Conservation (phyloP, 2,888 invertebrate species). For the Heliconius hortense region DNA sequence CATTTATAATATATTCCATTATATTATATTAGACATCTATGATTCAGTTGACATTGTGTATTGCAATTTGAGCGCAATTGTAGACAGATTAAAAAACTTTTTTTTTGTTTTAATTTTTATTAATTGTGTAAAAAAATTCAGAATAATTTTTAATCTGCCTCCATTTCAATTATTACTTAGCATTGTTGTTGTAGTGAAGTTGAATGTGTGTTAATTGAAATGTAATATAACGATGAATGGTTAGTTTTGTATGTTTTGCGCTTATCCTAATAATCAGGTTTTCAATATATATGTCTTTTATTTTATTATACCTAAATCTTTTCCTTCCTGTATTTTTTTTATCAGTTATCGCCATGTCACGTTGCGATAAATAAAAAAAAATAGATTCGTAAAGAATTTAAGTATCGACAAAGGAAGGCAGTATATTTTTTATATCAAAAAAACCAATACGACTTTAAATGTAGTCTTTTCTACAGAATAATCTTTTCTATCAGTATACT, state of each 20-base stretch:
- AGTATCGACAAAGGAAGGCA: neutral
- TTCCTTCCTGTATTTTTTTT: neutral
- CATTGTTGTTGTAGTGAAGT: constrained; percentile 35
- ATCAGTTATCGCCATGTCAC: constrained; percentile 26
- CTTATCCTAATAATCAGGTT: constrained; percentile 79
- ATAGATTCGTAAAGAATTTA: neutral
- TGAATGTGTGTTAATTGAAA: constrained; percentile 45
- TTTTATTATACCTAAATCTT: constrained; percentile 46
- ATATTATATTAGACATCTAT: constrained; percentile 7
- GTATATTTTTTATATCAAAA: neutral
- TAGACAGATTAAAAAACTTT: constrained; percentile 16
- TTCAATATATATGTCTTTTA: constrained; percentile 72
- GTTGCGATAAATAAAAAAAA: constrained; percentile 37
- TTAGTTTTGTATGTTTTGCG: constrained; percentile 65
- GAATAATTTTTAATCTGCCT: constrained; percentile 12
- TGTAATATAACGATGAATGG: constrained; percentile 44
- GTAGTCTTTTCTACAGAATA: neutral
- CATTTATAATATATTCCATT: neutral
- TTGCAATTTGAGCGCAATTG: constrained; percentile 7
- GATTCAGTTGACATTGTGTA: constrained; percentile 11
- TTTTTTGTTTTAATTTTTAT: neutral
- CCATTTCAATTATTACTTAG: constrained; percentile 15
- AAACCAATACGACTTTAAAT: neutral
- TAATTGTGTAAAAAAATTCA: neutral
- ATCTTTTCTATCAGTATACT: neutral